Base-by-base conservation (phyloP, 2,113 vertebrate species). In the Rhea americana region DNA sequence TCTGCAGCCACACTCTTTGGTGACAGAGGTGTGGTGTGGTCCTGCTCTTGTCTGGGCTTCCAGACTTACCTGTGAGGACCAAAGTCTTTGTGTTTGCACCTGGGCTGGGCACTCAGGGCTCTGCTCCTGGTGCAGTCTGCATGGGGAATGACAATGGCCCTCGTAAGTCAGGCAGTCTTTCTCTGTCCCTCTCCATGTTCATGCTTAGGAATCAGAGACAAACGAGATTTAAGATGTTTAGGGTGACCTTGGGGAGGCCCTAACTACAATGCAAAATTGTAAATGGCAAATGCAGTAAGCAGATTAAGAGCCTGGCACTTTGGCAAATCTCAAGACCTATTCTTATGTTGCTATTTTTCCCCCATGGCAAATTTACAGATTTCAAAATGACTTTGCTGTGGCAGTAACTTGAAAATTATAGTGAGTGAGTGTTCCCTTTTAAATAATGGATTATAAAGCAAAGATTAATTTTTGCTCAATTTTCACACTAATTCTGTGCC, bases 401-500 rank as follows among this genome's bases (percentile, higher is more conserved):
- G 85, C 96, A 95, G 90, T 85, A 91, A 93, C 92, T 92, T 91
- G 76, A 87, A 96, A 93, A 88, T 93, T 87, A 95, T 83, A 92
- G 91, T 75, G 92, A 95, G 86, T 78, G 80, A 89, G 84, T 39
- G 90, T 91, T 94, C 61, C 47, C 82, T 97, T 96, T 91, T 94
- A 91, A 96, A 94, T 96, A 96, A 95, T 96, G 88, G 91, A 96
- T 96, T 96, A 95, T 63, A 58, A 94, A 67, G 78, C 76, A 90
- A 91, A 87, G 72, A 94, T 93, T 95, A 94, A 95, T 96, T 93
- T 82, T 89, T 89, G 45, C 95, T 95, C 70, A 71, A 66, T 94
- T 96, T 93, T 91, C 94, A 91, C 90, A 94, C 86, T 90, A 91
- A 77, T 88, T 91, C 73, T 67, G 76, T 71, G 82, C 92, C 86